Percentiles rank a stretch among this genome's conserved stretches.
Conservation (phyloP, 2,888 invertebrate species). For the Ophion costatus region DNA sequence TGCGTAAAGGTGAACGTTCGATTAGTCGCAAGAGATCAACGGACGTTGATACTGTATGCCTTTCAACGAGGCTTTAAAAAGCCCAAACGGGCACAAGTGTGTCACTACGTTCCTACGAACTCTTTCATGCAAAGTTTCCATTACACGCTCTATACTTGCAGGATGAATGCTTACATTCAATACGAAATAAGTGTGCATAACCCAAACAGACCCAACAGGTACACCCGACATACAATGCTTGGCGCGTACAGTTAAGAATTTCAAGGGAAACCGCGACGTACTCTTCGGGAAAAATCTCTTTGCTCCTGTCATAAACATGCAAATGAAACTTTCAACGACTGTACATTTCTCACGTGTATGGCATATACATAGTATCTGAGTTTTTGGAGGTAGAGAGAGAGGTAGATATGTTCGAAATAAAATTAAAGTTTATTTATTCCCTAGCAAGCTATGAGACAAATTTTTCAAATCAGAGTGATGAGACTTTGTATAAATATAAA, state of each 20-base stretch:
- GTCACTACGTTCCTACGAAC: conserved; percentile 7
- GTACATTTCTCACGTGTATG: not conserved
- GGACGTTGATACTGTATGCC: conserved; percentile 24
- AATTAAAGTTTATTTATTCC: too few species aligned
- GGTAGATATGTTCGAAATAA: too few species aligned
- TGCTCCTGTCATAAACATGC: conserved; percentile 36
- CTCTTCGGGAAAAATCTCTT: conserved; percentile 15
- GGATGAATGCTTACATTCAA: not conserved
- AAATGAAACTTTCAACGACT: conserved; percentile 43
- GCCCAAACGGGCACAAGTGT: conserved; percentile 14
- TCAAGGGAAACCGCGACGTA: conserved; percentile 19
- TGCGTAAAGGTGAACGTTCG: conserved; percentile 69
- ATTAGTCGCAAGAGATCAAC: conserved; percentile 57
- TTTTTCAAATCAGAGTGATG: too few species aligned
- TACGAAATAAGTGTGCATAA: not conserved
- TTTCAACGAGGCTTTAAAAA: conserved; percentile 26
- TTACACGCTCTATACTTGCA: not conserved
- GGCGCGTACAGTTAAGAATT: conserved; percentile 10
- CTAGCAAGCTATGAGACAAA: too few species aligned
- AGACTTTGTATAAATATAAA: too few species aligned
- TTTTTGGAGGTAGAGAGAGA: not conserved
- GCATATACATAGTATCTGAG: not conserved
- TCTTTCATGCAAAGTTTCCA: conserved; percentile 2
- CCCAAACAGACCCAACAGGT: not conserved
- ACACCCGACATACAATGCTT: not conserved